Conservation (phyloP, 2,888 invertebrate genomes). For the Mesopsocus fuscifrons region DNA sequence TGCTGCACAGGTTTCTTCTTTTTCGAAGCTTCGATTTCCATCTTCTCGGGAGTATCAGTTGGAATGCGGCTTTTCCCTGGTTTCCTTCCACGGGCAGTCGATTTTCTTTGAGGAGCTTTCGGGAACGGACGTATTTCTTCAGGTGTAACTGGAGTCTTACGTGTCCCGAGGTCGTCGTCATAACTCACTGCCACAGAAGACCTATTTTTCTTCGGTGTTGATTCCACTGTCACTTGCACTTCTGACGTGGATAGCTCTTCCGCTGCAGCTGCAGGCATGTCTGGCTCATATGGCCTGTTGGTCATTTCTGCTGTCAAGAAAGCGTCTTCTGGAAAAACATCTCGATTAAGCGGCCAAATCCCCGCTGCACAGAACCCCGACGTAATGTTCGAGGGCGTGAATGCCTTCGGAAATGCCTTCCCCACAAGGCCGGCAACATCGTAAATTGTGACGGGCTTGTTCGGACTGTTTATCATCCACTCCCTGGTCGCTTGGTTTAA, state of each 20-base stretch:
- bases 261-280: background rate
- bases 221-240: background rate
- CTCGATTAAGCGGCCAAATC: constrained; percentile 16
- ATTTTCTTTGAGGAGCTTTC: constrained; percentile 12
- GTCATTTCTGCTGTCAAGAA: constrained; percentile 15
- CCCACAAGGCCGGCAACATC: constrained; percentile 16
- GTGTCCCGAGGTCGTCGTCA: background rate
- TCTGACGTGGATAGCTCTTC: background rate
- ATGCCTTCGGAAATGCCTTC: constrained; percentile 13
- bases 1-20: background rate
- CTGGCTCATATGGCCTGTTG: constrained; percentile 13
- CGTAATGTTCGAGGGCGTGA: constrained; percentile 16
- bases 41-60: constrained; percentile 12
- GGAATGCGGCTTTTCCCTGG: constrained; percentile 11
- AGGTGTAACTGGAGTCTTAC: background rate
- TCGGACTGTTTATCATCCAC: constrained; percentile 17
- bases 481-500: constrained; percentile 12
- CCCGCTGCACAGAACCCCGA: constrained; percentile 16
- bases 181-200: constrained; percentile 1
- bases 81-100: constrained; percentile 7
- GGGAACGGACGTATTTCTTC: constrained; percentile 11
- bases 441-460: constrained; percentile 19
- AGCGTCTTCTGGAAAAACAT: constrained; percentile 15
- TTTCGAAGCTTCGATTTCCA: constrained; percentile 9
- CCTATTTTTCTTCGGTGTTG: background rate